Evolutionary conservation across 2,888 invertebrate species (phyloP).

Genomic region (Liodrosophila aerea): DNA sequence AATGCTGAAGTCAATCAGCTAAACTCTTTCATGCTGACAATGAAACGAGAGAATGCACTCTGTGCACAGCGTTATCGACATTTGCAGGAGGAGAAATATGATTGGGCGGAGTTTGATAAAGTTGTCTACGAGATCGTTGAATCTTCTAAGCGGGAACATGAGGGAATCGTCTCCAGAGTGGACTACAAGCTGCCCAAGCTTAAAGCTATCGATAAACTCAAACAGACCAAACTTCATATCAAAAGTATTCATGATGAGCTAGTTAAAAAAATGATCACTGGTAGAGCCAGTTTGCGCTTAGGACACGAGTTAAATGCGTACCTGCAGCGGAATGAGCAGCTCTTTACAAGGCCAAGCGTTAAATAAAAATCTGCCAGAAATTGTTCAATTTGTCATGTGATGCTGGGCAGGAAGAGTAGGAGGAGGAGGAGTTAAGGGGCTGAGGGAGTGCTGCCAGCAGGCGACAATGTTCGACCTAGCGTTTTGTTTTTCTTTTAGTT

Average conservation of each 20-base stretch:
- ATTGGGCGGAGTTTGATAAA: constrained; percentile 21
- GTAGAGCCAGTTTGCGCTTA: neutral
- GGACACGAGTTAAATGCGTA: constrained; percentile 14
- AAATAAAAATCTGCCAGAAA: constrained; percentile 51
- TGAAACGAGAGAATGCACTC: constrained; percentile 35
- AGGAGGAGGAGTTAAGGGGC: neutral
- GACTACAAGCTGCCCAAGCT: constrained; percentile 16
- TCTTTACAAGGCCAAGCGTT: constrained; percentile 14
- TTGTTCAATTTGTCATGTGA: constrained; percentile 62
- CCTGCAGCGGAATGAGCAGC: constrained; percentile 22
- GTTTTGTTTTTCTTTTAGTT: constrained; percentile 35
- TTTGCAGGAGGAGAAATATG: constrained; percentile 32
- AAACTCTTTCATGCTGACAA: constrained; percentile 28
- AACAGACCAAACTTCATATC: constrained; percentile 6
- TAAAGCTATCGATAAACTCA: constrained; percentile 1
- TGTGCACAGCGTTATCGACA: constrained; percentile 38
- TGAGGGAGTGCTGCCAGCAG: constrained; percentile 21
- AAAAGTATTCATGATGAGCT: constrained; percentile 11
- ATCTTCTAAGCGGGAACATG: accelerated
- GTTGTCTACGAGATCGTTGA: neutral
- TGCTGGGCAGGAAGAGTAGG: neutral
- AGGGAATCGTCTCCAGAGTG: neutral
- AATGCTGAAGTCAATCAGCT: constrained; percentile 24
- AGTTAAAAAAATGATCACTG: neutral
- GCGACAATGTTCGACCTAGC: constrained; percentile 30